These are phyloP conservation scores for Eurypyga helias DNA, from an alignment of 2,113 vertebrate genomes.

Conservation along the genomic window DNA sequence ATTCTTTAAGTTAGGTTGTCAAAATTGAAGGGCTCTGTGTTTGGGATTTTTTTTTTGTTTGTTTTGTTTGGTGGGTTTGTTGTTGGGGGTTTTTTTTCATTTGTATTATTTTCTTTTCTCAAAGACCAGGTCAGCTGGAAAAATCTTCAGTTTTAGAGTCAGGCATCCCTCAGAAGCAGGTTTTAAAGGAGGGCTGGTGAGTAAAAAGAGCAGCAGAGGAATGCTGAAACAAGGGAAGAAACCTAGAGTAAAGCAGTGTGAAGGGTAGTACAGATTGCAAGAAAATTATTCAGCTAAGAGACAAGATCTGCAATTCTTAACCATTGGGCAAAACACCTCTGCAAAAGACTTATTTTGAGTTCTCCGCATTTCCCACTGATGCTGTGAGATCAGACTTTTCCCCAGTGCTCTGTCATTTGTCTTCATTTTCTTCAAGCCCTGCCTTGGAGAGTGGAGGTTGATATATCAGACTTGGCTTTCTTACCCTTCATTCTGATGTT, in stretches of 20 bases:
- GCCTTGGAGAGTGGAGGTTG: neutral
- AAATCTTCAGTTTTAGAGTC: neutral
- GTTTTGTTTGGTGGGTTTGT: too few species aligned
- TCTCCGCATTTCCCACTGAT: neutral
- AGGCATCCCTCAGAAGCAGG: neutral
- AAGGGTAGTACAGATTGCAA: neutral
- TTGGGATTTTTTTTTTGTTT: too few species aligned
- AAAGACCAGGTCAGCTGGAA: neutral
- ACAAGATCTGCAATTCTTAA: neutral
- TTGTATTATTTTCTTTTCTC: neutral
- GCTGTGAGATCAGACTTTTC: neutral
- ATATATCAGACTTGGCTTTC: neutral
- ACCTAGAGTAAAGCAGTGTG: neutral
- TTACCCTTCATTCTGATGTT: neutral
- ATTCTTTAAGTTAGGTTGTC: neutral
- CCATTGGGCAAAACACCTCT: neutral
- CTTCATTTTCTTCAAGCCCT: neutral
- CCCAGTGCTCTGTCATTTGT: neutral
- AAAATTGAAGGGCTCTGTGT: neutral
- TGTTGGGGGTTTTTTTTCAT: rapidly evolving
- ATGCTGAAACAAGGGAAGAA: neutral
- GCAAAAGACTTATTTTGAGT: neutral
- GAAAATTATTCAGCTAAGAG: neutral
- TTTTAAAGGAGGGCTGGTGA: neutral
- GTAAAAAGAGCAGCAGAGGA: neutral